A percentile compares a stretch with the other conserved stretches of the same genome.
phyloP scores from a whole-genome alignment of 2,797 vertebrate genomes.

The Steatocranus sp. region DNA sequence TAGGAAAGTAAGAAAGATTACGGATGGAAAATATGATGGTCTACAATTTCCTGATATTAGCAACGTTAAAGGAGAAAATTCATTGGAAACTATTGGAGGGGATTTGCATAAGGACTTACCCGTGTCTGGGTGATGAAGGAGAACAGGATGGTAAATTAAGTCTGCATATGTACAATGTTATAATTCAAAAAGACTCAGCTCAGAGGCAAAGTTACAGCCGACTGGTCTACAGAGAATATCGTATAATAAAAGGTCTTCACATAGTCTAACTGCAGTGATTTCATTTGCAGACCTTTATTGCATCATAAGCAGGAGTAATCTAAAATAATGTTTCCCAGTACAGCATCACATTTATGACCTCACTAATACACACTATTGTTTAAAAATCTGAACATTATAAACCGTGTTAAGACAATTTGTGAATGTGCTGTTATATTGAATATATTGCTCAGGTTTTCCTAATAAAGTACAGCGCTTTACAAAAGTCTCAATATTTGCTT shows the following conservation, averaged over 20 bases:
- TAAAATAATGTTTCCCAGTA: background rate
- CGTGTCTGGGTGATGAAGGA: conserved; percentile 8
- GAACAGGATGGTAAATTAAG: background rate
- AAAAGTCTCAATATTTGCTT: background rate
- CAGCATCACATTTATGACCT: background rate
- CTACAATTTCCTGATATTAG: conserved; percentile 22
- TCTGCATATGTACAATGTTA: background rate
- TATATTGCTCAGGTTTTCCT: background rate
- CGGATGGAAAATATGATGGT: conserved; percentile 29
- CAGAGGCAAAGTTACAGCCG: background rate
- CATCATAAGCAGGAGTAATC: background rate
- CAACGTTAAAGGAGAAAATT: background rate
- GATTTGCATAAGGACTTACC: conserved; percentile 7
- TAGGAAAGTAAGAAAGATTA: conserved; percentile 25
- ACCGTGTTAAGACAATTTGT: background rate
- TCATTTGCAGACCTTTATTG: background rate
- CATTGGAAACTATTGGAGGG: background rate
- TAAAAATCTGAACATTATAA: background rate
- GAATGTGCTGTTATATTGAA: background rate
- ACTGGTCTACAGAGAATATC: background rate
- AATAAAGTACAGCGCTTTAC: background rate
- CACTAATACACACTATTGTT: background rate
- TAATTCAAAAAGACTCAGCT: background rate
- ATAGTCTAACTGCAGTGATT: background rate
- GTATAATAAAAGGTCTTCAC: background rate